Percentiles rank a stretch among this genome's conserved stretches.
phyloP scores from a whole-genome alignment of 2,888 invertebrate genomes.

The Lissocephala sabroskyi region DNA sequence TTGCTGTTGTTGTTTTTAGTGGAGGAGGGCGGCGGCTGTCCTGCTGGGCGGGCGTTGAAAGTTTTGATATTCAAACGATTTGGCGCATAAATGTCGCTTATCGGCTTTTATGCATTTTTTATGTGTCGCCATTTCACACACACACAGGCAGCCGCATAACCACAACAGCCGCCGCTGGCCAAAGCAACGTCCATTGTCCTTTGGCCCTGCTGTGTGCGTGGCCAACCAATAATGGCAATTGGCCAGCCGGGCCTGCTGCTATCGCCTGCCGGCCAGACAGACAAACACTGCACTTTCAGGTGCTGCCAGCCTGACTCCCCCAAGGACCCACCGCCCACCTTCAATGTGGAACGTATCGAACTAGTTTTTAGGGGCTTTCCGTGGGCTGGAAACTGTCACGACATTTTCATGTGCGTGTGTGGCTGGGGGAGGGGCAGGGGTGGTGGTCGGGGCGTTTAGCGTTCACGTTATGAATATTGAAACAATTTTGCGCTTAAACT shows the following conservation, averaged over 20 bases:
- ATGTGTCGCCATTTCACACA: conserved; percentile 37
- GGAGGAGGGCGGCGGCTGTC: too few species aligned
- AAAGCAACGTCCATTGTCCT: too few species aligned
- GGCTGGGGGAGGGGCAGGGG: conserved; percentile 25
- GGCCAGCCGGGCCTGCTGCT: conserved; percentile 33
- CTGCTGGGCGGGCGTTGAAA: background rate
- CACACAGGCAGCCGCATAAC: conserved; percentile 9
- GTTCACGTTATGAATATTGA: conserved; percentile 50
- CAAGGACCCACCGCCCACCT: background rate
- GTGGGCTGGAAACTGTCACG: conserved; percentile 12
- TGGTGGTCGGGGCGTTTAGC: conserved; percentile 7
- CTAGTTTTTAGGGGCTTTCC: conserved; percentile 25
- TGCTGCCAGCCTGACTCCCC: background rate
- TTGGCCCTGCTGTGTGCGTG: background rate
- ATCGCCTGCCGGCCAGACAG: conserved; percentile 51
- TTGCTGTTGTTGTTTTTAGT: too few species aligned
- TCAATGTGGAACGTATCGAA: conserved; percentile 8
- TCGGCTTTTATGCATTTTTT: conserved; percentile 59
- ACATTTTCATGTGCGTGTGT: conserved; percentile 38
- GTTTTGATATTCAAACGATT: conserved; percentile 26
- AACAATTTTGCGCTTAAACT: conserved; percentile 65
- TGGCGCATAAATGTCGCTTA: conserved; percentile 60
- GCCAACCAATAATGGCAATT: conserved; percentile 59
- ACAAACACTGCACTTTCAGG: conserved; percentile 4
- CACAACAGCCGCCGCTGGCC: background rate